phyloP scores from a whole-genome alignment of 1,140 invertebrate genomes.

The Aphidius gifuensis region DNA sequence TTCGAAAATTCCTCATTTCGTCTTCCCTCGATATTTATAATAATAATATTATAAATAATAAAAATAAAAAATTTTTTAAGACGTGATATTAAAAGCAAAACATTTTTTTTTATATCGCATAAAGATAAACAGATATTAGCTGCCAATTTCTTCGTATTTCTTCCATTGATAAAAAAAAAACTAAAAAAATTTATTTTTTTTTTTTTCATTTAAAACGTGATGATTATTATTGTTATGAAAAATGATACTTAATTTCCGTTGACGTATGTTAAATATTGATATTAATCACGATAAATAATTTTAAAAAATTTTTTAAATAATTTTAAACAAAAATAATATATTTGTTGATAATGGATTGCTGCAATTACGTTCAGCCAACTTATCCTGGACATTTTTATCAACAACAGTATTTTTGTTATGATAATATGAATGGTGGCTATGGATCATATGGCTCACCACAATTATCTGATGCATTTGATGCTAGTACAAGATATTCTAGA shows the following conservation, averaged over 20 bases:
- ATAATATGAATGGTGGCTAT: slow-evolving; percentile 41
- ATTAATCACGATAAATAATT: not conserved
- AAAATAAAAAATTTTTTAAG: not conserved
- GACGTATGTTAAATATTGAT: slow-evolving; percentile 2
- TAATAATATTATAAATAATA: too few relatives aligned
- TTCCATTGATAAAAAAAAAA: slow-evolving; percentile 16
- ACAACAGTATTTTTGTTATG: slow-evolving; percentile 49
- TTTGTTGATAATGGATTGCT: slow-evolving; percentile 52
- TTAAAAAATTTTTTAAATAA: too few relatives aligned
- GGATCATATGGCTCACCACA: slow-evolving; percentile 37
- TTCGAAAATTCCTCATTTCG: too few relatives aligned
- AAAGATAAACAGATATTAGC: not conserved
- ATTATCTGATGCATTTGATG: slow-evolving; percentile 43
- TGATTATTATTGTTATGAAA: not conserved
- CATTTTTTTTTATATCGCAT: not conserved
- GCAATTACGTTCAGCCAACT: slow-evolving; percentile 54
- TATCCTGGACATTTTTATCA: slow-evolving; percentile 53
- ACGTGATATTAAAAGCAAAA: slow-evolving; percentile 14
- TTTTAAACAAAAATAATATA: too few relatives aligned
- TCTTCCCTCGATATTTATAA: too few relatives aligned
- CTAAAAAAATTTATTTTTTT: not conserved
- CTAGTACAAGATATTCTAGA: slow-evolving; percentile 40
- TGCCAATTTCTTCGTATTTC: slow-evolving; percentile 15
- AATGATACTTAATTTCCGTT: slow-evolving; percentile 1
- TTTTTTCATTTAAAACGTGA: too few relatives aligned